These are phyloP conservation scores for Rhinopomastus cyanomelas DNA, from an alignment of 2,113 vertebrate genomes.

Conservation along the genomic window DNA sequence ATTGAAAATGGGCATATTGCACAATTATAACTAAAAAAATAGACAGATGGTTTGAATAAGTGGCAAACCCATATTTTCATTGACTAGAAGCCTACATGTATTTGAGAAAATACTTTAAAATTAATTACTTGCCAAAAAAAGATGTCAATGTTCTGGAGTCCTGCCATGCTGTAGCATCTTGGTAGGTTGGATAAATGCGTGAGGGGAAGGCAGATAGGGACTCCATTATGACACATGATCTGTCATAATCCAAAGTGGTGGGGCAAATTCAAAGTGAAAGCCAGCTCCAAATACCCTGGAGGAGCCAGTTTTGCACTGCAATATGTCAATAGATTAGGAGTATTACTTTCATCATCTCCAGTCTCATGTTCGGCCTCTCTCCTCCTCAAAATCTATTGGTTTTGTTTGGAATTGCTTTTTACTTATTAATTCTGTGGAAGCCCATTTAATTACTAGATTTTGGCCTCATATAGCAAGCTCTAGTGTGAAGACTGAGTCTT, in stretches of 20 bases:
- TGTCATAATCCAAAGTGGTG: conserved; percentile 11
- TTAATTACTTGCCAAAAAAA: conserved; percentile 67
- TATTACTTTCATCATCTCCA: neutral
- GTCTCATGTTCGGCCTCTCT: neutral
- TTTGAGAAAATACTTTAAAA: conserved; percentile 61
- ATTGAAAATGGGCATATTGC: conserved; percentile 39
- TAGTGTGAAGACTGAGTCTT: neutral
- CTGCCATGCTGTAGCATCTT: conserved; percentile 44
- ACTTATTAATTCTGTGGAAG: neutral
- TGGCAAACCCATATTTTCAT: conserved; percentile 61
- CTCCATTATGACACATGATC: neutral
- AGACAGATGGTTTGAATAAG: conserved; percentile 55
- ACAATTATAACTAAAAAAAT: conserved; percentile 54
- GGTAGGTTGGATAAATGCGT: neutral
- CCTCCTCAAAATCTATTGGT: neutral
- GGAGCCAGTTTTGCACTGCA: neutral
- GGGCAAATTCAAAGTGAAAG: conserved; percentile 9
- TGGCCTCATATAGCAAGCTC: neutral
- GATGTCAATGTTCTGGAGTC: conserved; percentile 57
- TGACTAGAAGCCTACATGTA: conserved; percentile 52
- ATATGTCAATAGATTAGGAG: neutral
- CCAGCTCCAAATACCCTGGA: neutral
- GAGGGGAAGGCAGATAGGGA: conserved; percentile 44
- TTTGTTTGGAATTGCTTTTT: neutral
- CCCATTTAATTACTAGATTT: neutral